Percentiles rank a stretch among this genome's conserved stretches.
phyloP scores from a whole-genome alignment of 2,113 vertebrate genomes.

The Charina bottae region DNA sequence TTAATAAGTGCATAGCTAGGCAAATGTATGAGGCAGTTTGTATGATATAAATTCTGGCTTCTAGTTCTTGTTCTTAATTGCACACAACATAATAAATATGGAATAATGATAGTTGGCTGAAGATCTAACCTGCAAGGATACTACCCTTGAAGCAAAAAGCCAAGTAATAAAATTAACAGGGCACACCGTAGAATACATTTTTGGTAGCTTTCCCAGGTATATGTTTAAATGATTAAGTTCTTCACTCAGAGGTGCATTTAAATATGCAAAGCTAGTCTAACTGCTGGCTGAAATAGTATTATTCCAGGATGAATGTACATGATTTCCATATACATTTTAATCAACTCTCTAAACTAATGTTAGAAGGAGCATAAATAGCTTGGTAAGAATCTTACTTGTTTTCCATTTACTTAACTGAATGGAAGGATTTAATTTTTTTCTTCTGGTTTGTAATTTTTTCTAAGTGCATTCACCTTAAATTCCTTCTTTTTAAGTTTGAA shows the following conservation, averaged over 20 bases:
- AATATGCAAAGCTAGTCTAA: not conserved
- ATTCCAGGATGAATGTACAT: not conserved
- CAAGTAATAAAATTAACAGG: not conserved
- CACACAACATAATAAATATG: not conserved
- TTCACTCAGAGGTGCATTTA: not conserved
- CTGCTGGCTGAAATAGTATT: not conserved
- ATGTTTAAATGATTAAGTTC: not conserved
- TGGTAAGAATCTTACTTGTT: not conserved
- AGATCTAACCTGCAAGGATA: not conserved
- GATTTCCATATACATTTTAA: not conserved
- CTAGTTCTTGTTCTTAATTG: not conserved
- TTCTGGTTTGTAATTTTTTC: not conserved
- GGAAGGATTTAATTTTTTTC: not conserved
- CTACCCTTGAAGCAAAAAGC: not conserved
- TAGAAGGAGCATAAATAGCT: not conserved
- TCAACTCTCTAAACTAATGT: not conserved
- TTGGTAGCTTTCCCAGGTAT: slow-evolving; percentile 4
- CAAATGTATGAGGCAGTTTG: accelerated
- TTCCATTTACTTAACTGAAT: not conserved
- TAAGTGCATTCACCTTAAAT: not conserved
- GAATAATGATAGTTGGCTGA: not conserved
- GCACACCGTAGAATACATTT: not conserved
- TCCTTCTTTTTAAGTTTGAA: not conserved
- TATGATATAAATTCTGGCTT: not conserved
- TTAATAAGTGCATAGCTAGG: not conserved